phyloP scores from a whole-genome alignment of 2,113 vertebrate species.

The Rhagologus leucostigma region DNA sequence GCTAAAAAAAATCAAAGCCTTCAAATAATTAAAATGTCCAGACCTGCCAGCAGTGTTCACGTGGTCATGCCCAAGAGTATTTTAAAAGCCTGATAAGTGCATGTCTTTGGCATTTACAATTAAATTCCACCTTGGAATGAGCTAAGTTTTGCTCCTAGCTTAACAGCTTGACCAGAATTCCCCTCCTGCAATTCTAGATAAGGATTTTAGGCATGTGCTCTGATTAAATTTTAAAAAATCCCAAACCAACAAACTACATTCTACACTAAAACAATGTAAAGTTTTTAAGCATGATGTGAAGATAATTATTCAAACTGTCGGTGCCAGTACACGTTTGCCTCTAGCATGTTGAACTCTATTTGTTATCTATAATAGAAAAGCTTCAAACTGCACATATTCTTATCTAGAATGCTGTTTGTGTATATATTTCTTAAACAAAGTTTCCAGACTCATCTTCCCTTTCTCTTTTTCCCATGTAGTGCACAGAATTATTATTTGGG shows the following conservation, averaged over 20 bases:
- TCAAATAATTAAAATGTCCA: background rate
- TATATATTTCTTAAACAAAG: background rate
- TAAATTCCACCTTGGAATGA: background rate
- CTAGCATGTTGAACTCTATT: background rate
- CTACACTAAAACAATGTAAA: background rate
- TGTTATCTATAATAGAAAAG: background rate
- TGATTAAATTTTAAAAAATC: background rate
- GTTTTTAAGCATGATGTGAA: background rate
- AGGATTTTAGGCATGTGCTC: background rate
- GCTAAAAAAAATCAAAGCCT: background rate
- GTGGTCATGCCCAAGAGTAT: background rate
- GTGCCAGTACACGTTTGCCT: rapidly evolving
- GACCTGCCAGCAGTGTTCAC: background rate
- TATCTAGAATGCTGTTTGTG: background rate
- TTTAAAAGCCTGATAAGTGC: background rate
- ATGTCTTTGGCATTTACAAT: background rate
- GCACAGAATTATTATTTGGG: background rate
- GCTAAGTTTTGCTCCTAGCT: background rate
- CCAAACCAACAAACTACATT: background rate
- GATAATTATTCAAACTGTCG: background rate
- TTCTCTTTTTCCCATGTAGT: background rate
- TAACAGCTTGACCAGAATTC: background rate
- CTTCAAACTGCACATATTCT: background rate
- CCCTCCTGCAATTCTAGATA: background rate
- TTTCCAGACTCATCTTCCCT: background rate